Evolutionary conservation across 2,113 vertebrate species (phyloP).

Genomic region (Lipotes vexillifer): DNA sequence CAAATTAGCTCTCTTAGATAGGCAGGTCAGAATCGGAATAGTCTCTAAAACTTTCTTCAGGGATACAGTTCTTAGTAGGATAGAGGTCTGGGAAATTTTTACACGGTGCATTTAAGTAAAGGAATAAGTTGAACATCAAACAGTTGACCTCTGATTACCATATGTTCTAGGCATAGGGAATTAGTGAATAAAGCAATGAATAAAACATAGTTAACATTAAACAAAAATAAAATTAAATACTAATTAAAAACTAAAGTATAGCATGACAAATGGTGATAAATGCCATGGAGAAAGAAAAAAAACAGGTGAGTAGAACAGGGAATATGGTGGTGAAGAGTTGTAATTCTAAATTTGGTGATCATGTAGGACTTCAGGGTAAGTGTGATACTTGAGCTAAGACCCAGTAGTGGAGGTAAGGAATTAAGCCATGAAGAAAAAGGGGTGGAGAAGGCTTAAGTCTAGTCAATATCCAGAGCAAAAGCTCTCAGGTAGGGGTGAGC

Average conservation of each 20-base stretch:
- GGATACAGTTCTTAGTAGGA: background rate
- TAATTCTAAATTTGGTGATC: background rate
- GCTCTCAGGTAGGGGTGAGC: background rate
- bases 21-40: background rate
- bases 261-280: background rate
- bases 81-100: background rate
- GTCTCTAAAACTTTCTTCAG: background rate
- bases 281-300: background rate
- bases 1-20: background rate
- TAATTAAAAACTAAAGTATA: background rate
- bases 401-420: background rate
- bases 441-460: rapidly evolving
- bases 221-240: background rate
- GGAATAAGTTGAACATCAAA: background rate
- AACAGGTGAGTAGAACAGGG: background rate
- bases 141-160: background rate
- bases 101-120: background rate
- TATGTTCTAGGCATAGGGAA: background rate
- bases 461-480: background rate
- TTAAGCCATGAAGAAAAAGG: background rate
- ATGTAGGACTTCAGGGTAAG: background rate
- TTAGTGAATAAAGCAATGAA: background rate
- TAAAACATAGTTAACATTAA: background rate
- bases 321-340: background rate
- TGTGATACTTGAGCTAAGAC: background rate